A percentile compares a stretch with the other conserved stretches of the same genome.
phyloP scores from a whole-genome alignment of 2,888 invertebrate genomes.

The Stenodema calcarata region DNA sequence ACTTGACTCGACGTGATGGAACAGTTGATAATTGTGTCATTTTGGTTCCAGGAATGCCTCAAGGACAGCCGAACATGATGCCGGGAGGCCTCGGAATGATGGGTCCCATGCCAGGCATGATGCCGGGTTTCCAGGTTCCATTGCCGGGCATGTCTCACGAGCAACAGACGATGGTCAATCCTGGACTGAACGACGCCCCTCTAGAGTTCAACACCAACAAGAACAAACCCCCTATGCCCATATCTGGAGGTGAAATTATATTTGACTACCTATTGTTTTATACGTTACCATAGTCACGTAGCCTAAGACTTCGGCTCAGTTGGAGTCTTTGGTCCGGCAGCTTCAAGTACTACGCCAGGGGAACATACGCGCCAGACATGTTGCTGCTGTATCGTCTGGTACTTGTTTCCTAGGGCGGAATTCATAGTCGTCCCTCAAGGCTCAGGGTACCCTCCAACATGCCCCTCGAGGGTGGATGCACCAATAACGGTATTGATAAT shows the following conservation, averaged over 20 bases:
- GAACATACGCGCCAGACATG: too few relatives aligned
- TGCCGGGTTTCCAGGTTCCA: slow-evolving; percentile 49
- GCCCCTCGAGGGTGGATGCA: too few relatives aligned
- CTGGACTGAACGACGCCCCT: slow-evolving; percentile 69
- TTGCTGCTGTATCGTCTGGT: too few relatives aligned
- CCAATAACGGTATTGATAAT: too few relatives aligned
- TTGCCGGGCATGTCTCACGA: slow-evolving; percentile 37
- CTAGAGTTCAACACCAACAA: slow-evolving; percentile 70
- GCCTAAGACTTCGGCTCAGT: too few relatives aligned
- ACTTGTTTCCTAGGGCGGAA: too few relatives aligned
- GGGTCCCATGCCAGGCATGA: slow-evolving; percentile 61
- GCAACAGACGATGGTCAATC: slow-evolving; percentile 51
- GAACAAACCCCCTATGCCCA: slow-evolving; percentile 67
- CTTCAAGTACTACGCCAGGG: too few relatives aligned
- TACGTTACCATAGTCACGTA: too few relatives aligned
- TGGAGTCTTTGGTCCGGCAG: neutral
- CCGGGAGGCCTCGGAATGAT: slow-evolving; percentile 59
- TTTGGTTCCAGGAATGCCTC: slow-evolving; percentile 39
- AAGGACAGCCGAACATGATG: slow-evolving; percentile 55
- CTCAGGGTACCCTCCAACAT: too few relatives aligned
- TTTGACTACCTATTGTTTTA: neutral
- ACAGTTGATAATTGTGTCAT: neutral
- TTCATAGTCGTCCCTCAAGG: too few relatives aligned
- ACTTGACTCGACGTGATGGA: too few relatives aligned
- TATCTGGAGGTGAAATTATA: slow-evolving; percentile 56